These are phyloP conservation scores for Ephestia elutella DNA, from an alignment of 1,140 invertebrate species.

Conservation along the genomic window DNA sequence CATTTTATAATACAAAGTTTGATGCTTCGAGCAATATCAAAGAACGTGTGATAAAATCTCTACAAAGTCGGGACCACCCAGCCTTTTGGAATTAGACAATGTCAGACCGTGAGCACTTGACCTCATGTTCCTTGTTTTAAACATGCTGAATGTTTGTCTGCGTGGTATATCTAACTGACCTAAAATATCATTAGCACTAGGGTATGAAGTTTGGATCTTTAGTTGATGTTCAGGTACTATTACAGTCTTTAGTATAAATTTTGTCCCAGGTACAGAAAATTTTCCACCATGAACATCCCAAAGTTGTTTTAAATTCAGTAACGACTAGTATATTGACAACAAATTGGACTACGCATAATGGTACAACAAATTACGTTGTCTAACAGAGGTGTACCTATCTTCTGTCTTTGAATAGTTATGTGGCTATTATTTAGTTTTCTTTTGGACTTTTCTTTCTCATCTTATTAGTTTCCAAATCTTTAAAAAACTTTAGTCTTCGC, in stretches of 20 bases:
- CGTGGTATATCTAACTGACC: slow-evolving; percentile 4
- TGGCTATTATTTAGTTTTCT: neutral
- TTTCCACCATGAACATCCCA: neutral
- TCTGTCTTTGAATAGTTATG: neutral
- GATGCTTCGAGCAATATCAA: neutral
- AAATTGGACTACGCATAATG: no score
- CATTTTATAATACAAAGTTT: neutral
- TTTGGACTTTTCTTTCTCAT: no score
- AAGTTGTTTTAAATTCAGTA: neutral
- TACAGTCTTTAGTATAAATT: no score
- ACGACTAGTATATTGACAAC: no score
- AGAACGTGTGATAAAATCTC: slow-evolving; percentile 1
- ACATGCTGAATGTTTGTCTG: slow-evolving; percentile 23
- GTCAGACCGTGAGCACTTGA: slow-evolving; percentile 23
- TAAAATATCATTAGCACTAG: slow-evolving; percentile 1
- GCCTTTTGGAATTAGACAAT: slow-evolving; percentile 14
- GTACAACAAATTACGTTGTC: no score
- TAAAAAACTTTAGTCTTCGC: neutral
- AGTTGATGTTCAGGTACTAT: no score
- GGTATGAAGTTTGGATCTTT: no score
- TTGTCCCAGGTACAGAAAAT: no score
- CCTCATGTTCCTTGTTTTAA: slow-evolving; percentile 14
- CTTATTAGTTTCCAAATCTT: no score
- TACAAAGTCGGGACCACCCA: slow-evolving; percentile 14
- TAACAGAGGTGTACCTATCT: no score